Base-by-base conservation (phyloP, 1,140 invertebrate genomes). In the Tetramorium simillimum region DNA sequence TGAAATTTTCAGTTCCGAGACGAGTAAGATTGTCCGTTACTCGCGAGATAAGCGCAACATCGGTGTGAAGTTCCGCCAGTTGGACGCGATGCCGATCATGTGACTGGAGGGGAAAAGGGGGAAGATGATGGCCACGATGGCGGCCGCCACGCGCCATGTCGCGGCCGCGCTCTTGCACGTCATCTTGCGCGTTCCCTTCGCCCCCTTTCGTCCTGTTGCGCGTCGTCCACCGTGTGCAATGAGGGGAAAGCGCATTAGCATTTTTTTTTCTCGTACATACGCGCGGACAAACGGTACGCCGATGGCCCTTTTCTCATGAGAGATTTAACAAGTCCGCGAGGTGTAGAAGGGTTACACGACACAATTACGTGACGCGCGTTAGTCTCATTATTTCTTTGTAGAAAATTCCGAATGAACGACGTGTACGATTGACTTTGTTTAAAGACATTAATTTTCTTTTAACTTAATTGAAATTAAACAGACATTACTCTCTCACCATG, bases 71-170 rank as follows among this genome's bases (percentile, higher is more conserved):
- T 10, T 75, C 72, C 12, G n/a, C 56, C 60, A 65, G 24, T 37
- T 67, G 1, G 28, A 53, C 58, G 40, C 18, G n/a, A 6, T 18
- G 65, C 18, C 7, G 37, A 73, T 58, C 49, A 33, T 72, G 6
- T 37, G 67, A 7, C 1, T 28, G 33, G n/a, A 37, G 7, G 46
- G 14, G n/a, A 0, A 12, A 1, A 16, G 0, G 46, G 10, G 14
- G 2, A 2, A 3, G 43, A 1, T 6, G n/a, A 33, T 28, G 18
- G 40, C 18, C 24, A 46, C 24, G 21, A 82, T 82, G 80, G 80
- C 80, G 80, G 21, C 67, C 10, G 67, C 51, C 67, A 82, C 51
- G 51, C 78, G 67, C 80, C 80, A 82, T 82, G 24, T 72, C 67
- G 53, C 24, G 10, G 18, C 10, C 51, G 40, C 51, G 24, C 62